Base-by-base conservation (phyloP, 1,140 invertebrate genomes). In the Pseudachorutes palmiensis region DNA sequence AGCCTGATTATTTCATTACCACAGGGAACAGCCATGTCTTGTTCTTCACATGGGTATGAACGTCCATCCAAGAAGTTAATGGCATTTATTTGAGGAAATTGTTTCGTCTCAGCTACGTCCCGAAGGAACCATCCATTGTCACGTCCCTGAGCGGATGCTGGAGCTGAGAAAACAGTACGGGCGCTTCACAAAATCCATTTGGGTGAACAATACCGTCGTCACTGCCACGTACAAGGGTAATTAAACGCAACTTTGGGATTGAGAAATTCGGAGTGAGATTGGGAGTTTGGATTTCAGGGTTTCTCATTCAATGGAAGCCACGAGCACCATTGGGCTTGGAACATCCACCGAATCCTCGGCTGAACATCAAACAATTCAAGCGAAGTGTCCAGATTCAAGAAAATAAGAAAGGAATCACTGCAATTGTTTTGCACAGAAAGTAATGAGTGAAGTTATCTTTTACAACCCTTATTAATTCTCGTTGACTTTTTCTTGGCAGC, bases 341-440 rank as follows among this genome's bases (percentile, higher is more conserved):
- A 45, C 57, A 64, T 26, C 64, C 69, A 2, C 60, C 67, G 24
- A 67, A 73, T 59, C 45, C 61, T 1, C 61, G 51, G 1, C 65
- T 66, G 33, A 73, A 73, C 45, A 68, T 70, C 36, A 65, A 57
- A 22, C 66, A 73, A 31, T 69, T 61, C 22, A 41, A 65, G 49
- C 41, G 72, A 31, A 61, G 55, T 9, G 67, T 60, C 33, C 68
- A 69, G 51, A 24, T 73, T 0, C 57, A 64, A 51, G 63, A 68
- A 1, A 5, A 41, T n/a, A n/a, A n/a, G 36, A 5, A 51, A 49
- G 69, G 58, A 2, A 55, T 73, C 2, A 70, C 72, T 22, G 36
- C 29, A 2, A 63, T 72, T n/a, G 28, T 28, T 0, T 22, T 61
- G 58, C 62, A 70, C 49, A 64, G 64, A 51, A 64, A 62, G 68